Evolutionary conservation across 2,888 invertebrate species (phyloP).

Genomic region (Rhagium mordax): DNA sequence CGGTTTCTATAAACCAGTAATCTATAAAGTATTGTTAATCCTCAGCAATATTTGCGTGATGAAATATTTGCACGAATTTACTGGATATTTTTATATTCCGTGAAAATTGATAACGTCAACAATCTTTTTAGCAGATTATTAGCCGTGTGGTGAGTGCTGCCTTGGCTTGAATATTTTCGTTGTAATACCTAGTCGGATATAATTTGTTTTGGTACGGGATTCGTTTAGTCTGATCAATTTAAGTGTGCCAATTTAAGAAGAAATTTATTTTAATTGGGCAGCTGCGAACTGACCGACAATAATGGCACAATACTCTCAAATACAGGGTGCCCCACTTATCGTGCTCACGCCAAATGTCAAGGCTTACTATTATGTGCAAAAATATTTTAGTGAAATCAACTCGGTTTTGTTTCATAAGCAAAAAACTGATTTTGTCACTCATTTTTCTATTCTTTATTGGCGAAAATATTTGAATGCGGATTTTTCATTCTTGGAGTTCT

Average conservation of each 20-base stretch:
- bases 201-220: not conserved
- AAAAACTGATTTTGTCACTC: no score
- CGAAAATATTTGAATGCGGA: no score
- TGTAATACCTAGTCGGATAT: not conserved
- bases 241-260: not conserved
- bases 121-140: not conserved
- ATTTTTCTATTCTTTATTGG: no score
- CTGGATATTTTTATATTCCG: not conserved
- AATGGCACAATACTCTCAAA: no score
- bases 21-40: not conserved
- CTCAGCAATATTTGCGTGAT: not conserved
- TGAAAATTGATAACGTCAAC: not conserved
- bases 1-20: not conserved
- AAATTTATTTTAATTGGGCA: no score
- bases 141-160: not conserved
- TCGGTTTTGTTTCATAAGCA: no score
- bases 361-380: no score
- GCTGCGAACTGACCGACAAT: no score
- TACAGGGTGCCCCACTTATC: no score
- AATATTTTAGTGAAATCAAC: no score
- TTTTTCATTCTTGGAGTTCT: no score
- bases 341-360: no score
- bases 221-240: not conserved
- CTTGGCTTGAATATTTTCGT: not conserved
- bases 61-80: not conserved